These are phyloP conservation scores for Microctonus hyperodae DNA, from an alignment of 2,888 invertebrate genomes.

Conservation along the genomic window DNA sequence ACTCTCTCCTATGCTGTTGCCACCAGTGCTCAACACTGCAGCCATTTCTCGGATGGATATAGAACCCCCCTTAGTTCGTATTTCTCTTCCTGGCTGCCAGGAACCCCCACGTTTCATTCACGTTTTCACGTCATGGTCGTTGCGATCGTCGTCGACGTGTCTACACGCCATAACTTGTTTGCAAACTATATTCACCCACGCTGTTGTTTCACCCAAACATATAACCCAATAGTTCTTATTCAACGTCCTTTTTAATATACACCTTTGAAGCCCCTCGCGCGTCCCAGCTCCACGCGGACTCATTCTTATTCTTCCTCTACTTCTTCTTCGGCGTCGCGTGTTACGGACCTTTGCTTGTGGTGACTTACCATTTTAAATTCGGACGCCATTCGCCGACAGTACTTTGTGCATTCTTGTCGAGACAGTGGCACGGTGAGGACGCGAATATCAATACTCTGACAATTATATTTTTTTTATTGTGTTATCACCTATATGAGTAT, in stretches of 20 bases:
- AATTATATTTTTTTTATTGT: not conserved
- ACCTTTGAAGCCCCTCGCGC: slow-evolving; percentile 4
- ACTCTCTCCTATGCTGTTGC: slow-evolving; percentile 30
- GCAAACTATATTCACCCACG: not conserved
- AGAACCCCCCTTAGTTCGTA: slow-evolving; percentile 61
- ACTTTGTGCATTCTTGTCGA: slow-evolving; percentile 44
- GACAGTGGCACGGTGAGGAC: slow-evolving; percentile 48
- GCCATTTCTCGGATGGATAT: slow-evolving; percentile 60
- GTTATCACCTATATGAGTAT: not conserved
- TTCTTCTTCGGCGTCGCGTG: slow-evolving; percentile 39
- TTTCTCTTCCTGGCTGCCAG: slow-evolving; percentile 62
- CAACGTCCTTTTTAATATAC: slow-evolving; percentile 14
- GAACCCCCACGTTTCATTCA: slow-evolving; percentile 44
- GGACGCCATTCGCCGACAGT: slow-evolving; percentile 35
- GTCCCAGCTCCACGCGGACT: slow-evolving; percentile 13
- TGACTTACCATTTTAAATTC: slow-evolving; percentile 52
- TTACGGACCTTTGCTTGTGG: slow-evolving; percentile 40
- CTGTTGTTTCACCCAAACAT: not conserved
- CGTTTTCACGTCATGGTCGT: slow-evolving; percentile 19
- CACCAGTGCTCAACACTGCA: slow-evolving; percentile 42
- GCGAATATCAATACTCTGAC: slow-evolving; percentile 14
- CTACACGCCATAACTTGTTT: not conserved
- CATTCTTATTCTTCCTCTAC: slow-evolving; percentile 32
- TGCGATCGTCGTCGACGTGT: slow-evolving; percentile 3
- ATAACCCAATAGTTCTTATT: slow-evolving; percentile 11